Percentiles rank a stretch among this genome's conserved stretches.
These are phyloP conservation scores for Amazona ochrocephala DNA, from an alignment of 2,797 vertebrate species.

Conservation along the genomic window DNA sequence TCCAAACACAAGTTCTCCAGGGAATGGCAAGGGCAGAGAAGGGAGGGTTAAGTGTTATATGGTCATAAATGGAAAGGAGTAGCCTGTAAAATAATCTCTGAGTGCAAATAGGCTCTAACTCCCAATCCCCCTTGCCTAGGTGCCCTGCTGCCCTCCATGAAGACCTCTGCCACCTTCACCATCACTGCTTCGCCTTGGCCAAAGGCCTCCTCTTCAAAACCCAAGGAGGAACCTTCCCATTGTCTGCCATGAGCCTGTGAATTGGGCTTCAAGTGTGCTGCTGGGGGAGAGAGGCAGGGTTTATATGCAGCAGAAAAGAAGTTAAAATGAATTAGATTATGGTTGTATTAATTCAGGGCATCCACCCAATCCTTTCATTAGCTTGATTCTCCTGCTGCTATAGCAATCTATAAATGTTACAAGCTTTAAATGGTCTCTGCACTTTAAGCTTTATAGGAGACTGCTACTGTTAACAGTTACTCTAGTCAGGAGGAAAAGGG, in stretches of 20 bases:
- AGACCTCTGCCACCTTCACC: neutral
- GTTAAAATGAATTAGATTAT: constrained; percentile 64
- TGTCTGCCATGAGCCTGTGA: neutral
- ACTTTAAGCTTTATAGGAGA: constrained; percentile 37
- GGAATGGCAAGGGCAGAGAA: neutral
- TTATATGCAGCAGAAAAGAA: constrained; percentile 18
- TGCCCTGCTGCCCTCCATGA: neutral
- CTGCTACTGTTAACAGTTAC: constrained; percentile 37
- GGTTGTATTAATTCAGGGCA: constrained; percentile 61
- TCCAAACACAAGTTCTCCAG: neutral
- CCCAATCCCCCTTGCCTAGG: neutral
- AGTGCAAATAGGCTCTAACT: neutral
- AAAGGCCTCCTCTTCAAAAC: neutral
- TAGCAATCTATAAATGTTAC: constrained; percentile 57
- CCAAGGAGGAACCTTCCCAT: neutral
- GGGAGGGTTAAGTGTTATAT: neutral
- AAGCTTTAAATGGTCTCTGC: constrained; percentile 51
- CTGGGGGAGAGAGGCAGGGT: neutral
- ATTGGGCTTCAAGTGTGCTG: neutral
- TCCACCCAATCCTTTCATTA: constrained; percentile 68
- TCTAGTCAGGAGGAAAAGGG: neutral
- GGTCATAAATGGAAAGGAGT: neutral
- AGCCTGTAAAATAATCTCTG: neutral
- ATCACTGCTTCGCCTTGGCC: neutral
- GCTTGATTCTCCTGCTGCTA: constrained; percentile 52